phyloP scores from a whole-genome alignment of 2,888 invertebrate species.

The Frankliniella fusca region DNA sequence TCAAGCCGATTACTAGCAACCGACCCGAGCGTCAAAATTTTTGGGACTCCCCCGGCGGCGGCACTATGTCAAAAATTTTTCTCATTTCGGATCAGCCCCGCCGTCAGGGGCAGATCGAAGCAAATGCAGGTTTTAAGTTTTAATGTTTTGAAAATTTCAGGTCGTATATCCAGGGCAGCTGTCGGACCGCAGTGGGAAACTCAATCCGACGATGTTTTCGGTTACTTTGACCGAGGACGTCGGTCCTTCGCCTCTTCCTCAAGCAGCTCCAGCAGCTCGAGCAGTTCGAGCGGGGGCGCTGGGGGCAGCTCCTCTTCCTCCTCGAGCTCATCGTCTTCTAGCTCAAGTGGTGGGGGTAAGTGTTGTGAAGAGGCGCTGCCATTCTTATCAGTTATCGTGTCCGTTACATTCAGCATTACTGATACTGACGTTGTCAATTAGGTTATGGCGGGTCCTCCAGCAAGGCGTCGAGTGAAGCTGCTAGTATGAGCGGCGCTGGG shows the following conservation, averaged over 20 bases:
- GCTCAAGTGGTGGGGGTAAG: background rate
- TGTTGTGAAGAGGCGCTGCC: background rate
- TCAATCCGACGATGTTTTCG: background rate
- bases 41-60: too few relatives aligned
- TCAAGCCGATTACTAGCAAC: too few relatives aligned
- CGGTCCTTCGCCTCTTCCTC: background rate
- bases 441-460: background rate
- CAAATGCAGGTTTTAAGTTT: too few relatives aligned
- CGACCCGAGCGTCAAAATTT: too few relatives aligned
- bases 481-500: background rate
- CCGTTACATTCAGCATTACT: background rate
- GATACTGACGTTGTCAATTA: background rate
- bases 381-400: background rate
- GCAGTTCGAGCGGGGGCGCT: background rate
- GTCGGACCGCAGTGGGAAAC: too few relatives aligned
- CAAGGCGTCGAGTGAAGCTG: background rate
- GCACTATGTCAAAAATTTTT: too few relatives aligned
- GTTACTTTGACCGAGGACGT: background rate
- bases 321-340: background rate
- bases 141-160: too few relatives aligned
- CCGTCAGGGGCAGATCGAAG: too few relatives aligned
- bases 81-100: too few relatives aligned
- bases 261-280: constrained; percentile 1
- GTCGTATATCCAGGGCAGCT: too few relatives aligned
- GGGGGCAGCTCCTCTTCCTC: background rate